Evolutionary conservation across 2,797 vertebrate genomes (phyloP), one percentile per base, ranked within the genome.

Genomic region (Etheostoma perlongum): DNA sequence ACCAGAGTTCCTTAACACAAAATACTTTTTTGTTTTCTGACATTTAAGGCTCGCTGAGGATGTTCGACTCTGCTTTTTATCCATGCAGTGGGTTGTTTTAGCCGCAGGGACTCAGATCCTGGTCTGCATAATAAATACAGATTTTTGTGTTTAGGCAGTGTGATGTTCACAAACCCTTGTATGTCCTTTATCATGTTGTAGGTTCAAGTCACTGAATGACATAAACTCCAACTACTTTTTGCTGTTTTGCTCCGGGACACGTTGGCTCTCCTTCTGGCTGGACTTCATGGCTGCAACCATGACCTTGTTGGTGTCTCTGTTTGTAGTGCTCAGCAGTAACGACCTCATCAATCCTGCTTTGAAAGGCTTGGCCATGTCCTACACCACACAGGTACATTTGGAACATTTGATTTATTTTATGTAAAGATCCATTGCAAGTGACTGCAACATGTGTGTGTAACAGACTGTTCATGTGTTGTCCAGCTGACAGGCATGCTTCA

Each of bases 331-430:
- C 55, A 95, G 74, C 19, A 77, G 91, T 64, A 90, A 82, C 6
- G 72, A 81, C 0, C 5, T 83, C 1, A 85, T 96, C 77, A 94
- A 68, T 36, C 70, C 93, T 13, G 53, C 96, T 23, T 76, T 93
- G 60, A 97, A 96, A 89, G 96, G 95, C 74, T 86, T 97, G 81
- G 95, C 93, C 0, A 51, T 96, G 59, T 95, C 96, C 52, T 97
- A 96, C 55, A 95, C 94, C 25, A 95, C 95, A 67, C 95, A 97
- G 95, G 95, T 96, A 91, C 67, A 25, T 53, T 2, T 59, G 2
- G 4, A 0, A 10, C 11, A 1, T 19, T 14, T 49, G 2, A 1
- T 42, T 73, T 54, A 6, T n/a, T 27, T 40, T 19, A 33, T 61
- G 0, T 0, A 12, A 58, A 62, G 4, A 25, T n/a, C 27, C 3